Base-by-base conservation (phyloP, 2,113 vertebrate species). In the Oryzias woworae region DNA sequence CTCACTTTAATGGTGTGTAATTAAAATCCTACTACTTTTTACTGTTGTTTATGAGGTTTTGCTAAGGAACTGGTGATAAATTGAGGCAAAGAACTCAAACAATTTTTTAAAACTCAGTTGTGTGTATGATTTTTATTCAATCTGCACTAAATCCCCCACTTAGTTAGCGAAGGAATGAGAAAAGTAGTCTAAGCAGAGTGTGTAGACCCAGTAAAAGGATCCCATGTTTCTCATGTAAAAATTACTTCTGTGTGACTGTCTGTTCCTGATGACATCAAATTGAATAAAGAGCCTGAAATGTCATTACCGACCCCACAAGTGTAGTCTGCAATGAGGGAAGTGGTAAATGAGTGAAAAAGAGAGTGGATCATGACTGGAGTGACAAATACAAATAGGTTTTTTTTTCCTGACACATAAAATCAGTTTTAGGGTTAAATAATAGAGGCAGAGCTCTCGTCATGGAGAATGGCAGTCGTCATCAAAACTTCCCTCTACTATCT, bases 11-110 rank as follows among this genome's bases (percentile, higher is more conserved):
- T 31, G n/a, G n/a, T 50, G 14, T 49, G 55, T 52, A 66, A 58
- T 80, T 73, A 42, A 68, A 60, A 10, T 26, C 16, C 3, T 31
- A 42, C 54, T 12, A 24, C 54, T 73, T 51, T 54, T 16, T 67
- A 20, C 43, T 42, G 36, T 60, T 36, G n/a, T 71, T 47, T 72
- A 6, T 20, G 69, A 48, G n/a, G 48, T 64, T 63, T 26, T 58
- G 16, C 17, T 70, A 45, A 58, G 18, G 18, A 36, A 36, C 36
- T 12, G 36, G 10, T 36, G 36, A 12, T 36, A 36, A 36, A 36
- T 36, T 36, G 3, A 36, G 10, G 8, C 36, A 12, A 36, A 36
- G 10, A 36, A 36, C 36, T 36, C 36, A 36, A 36, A 36, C 8
- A 2, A 12, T 36, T 36, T 36, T 36, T 36, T 36, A 12, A 12